These are phyloP conservation scores for Daboia siamensis DNA, from an alignment of 2,113 vertebrate genomes.

Conservation along the genomic window DNA sequence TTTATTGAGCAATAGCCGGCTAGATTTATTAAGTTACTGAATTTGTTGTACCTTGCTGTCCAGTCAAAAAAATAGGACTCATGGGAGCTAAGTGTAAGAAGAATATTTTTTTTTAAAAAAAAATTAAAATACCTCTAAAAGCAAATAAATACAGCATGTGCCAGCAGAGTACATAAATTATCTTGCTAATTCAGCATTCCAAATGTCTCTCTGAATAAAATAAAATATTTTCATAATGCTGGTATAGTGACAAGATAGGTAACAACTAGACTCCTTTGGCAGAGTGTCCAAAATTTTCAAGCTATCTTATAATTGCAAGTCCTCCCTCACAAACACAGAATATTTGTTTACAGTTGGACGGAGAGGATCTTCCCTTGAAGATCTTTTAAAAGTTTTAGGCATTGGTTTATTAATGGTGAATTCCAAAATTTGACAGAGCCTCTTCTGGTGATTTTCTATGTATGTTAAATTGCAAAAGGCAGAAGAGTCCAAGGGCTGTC, in stretches of 20 bases:
- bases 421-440: neutral
- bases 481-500: neutral
- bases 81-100: neutral
- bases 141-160: neutral
- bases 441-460: neutral
- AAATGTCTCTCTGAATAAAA: neutral
- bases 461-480: neutral
- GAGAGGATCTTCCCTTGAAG: neutral
- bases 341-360: neutral
- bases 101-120: neutral
- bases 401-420: neutral
- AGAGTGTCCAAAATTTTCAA: neutral
- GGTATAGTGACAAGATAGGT: neutral
- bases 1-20: neutral
- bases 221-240: neutral
- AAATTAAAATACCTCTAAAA: neutral
- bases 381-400: neutral
- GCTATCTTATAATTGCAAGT: neutral
- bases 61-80: neutral
- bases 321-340: neutral
- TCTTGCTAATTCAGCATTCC: neutral
- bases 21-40: neutral
- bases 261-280: neutral
- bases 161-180: neutral
- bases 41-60: neutral